Percentiles rank a stretch among this genome's conserved stretches.
Evolutionary conservation across 2,113 vertebrate species (phyloP).

Genomic region (Myiozetetes cayanensis): DNA sequence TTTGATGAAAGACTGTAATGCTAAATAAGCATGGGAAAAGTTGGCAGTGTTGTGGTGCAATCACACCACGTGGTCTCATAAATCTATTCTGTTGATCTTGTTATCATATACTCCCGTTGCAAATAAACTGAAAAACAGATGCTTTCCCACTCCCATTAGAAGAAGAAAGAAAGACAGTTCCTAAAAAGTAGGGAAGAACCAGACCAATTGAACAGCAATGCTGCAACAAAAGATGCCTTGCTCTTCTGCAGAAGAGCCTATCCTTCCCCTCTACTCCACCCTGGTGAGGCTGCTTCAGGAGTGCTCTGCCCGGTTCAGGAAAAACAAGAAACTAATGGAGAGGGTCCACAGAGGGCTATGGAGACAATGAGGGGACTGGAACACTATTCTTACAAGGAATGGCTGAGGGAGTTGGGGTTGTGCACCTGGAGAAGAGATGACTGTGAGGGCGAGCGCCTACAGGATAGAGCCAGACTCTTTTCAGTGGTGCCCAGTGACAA

Average conservation of each 20-base stretch:
- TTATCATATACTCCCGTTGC: not conserved
- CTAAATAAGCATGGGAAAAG: not conserved
- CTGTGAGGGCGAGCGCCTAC: not conserved
- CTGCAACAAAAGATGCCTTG: not conserved
- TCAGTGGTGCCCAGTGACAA: not conserved
- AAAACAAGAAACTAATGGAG: not conserved
- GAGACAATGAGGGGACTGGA: not conserved
- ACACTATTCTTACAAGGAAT: not conserved
- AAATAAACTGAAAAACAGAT: not conserved
- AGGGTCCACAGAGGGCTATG: not conserved
- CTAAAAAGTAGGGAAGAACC: not conserved
- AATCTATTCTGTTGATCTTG: not conserved
- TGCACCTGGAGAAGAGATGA: not conserved
- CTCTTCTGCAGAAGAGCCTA: not conserved
- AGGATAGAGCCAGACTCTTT: not conserved
- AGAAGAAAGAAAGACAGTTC: not conserved
- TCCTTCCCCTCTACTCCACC: not conserved
- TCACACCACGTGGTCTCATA: not conserved
- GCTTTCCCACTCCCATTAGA: not conserved
- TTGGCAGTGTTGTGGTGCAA: not conserved
- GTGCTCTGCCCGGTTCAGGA: rapidly evolving
- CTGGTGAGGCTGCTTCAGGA: not conserved
- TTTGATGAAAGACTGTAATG: not conserved
- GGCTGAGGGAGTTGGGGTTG: not conserved
- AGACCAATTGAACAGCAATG: not conserved